phyloP scores from a whole-genome alignment of 2,888 invertebrate species.

The Nomada fucata region DNA sequence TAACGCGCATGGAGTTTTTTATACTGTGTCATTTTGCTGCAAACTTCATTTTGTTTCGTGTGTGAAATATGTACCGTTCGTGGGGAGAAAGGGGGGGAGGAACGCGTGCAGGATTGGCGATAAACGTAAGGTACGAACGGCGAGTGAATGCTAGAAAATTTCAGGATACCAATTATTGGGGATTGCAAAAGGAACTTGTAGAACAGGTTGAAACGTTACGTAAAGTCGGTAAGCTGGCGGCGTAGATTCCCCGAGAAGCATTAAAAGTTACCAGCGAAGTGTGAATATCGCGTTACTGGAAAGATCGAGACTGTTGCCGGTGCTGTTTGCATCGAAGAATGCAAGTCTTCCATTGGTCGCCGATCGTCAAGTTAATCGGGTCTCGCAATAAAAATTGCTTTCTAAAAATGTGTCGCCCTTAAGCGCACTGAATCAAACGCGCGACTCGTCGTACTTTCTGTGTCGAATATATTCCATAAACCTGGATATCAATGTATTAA shows the following conservation, averaged over 20 bases:
- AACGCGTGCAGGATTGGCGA: not conserved
- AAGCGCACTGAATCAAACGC: too few species aligned
- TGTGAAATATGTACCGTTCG: not conserved
- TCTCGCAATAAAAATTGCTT: too few species aligned
- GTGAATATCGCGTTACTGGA: too few species aligned
- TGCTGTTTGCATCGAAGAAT: too few species aligned
- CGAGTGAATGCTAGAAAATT: constrained; percentile 2
- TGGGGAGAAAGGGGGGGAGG: not conserved
- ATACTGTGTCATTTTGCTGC: not conserved
- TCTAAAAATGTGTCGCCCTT: too few species aligned
- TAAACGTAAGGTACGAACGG: constrained; percentile 1
- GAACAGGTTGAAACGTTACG: constrained; percentile 30
- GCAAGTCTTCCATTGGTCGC: too few species aligned
- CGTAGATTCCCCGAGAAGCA: constrained; percentile 6
- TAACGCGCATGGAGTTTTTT: not conserved
- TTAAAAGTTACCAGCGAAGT: too few species aligned
- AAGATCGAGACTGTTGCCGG: too few species aligned
- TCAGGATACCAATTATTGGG: constrained; percentile 11
- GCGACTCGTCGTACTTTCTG: too few species aligned
- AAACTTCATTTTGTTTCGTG: not conserved
- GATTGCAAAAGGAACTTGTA: constrained; percentile 23
- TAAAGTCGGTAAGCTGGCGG: constrained; percentile 2
- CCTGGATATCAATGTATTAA: too few species aligned
- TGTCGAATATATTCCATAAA: not conserved
- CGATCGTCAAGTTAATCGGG: too few species aligned